Base-by-base conservation (phyloP, 2,113 vertebrate genomes). In the Melanocharis versteri region DNA sequence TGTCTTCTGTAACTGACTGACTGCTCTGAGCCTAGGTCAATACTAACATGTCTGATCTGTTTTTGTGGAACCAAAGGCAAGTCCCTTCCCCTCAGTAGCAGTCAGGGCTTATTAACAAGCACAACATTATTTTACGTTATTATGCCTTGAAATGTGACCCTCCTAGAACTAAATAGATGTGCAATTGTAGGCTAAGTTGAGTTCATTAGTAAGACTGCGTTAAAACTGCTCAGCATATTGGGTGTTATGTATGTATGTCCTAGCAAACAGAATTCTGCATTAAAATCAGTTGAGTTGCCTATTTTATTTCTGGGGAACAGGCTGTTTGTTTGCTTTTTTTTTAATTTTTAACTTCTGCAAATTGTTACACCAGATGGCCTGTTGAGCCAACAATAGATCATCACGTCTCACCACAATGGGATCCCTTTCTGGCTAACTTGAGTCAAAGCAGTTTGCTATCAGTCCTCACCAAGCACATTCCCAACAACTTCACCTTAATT, bases 301-400 rank as follows among this genome's bases (percentile, higher is more conserved):
- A 19, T 81, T 81, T 45, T 91, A 2, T 96, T 96, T 89, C 54
- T 44, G 77, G 48, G 48, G 39, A 89, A 64, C 73, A 93, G 47
- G 15, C 89, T 89, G 81, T 85, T 93, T 87, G 69, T 73, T 96
- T 76, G 66, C 42, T 64, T 90, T 79, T 50, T 24, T 6, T 16
- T 30, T 7, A 44, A 44, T 69, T 92, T 91, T 87, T 89, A 82
- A 79, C 58, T 95, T 87, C 61, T 87, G 62, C 75, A 93, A 56
- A 76, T 94, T 77, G 73, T 94, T 75, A 61, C 44, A 89, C 40
- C 92, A 92, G 93, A 95, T 94, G 92, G 88, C 66, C 85, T 92
- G 83, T 92, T 96, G 75, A 93, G 82, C 90, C 94, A 93, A 91
- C 95, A 91, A 57, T 90, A 93, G 78, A 90, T 87, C 31, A 40